Base-by-base conservation (phyloP, 2,888 invertebrate species). In the Allygus modestus region DNA sequence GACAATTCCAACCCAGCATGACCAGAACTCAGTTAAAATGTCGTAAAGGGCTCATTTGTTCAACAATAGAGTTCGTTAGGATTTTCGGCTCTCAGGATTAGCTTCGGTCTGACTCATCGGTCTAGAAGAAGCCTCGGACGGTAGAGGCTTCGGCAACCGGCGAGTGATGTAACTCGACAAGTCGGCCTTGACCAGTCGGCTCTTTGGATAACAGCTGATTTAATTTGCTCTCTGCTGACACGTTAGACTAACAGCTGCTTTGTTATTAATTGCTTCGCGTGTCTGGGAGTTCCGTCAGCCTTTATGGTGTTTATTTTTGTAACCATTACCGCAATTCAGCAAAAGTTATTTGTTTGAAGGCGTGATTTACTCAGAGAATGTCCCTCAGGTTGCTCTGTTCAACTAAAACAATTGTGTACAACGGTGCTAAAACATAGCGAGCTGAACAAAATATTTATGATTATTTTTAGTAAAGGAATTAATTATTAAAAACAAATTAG, bases 51-150 rank as follows among this genome's bases (percentile, higher is more conserved):
- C 17, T 65, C 7, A 31, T 65, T 65, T 65, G 65, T 11, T 28
- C 0, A 28, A 65, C 65, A 65, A 65, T 15, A 5, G 28, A 9
- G 65, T 31, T 65, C 65, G 17, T 65, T 65, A 65, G 28, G 12
- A 31, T 65, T 65, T 65, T 65, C 65, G 65, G 28, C 65, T 28
- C 28, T 65, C 15, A 7, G 54, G 54, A 54, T 54, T 54, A 31
- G 65, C n/a, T 17, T 15, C 28, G 31, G 65, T 15, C 17, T 28
- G 65, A 28, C 65, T 65, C 31, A 31, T 15, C 5, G 15, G 65
- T 65, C 15, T 17, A 28, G 65, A 65, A 58, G 58, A 58, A 17
- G 31, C 54, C 20, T 23, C 11, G 54, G 23, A 20, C 11, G 23
- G 54, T 5, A 23, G 54, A 23, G 11, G 54, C 54, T 15, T 46